These are phyloP conservation scores for Sebastes itinus DNA, from an alignment of 2,797 vertebrate species.

Conservation along the genomic window DNA sequence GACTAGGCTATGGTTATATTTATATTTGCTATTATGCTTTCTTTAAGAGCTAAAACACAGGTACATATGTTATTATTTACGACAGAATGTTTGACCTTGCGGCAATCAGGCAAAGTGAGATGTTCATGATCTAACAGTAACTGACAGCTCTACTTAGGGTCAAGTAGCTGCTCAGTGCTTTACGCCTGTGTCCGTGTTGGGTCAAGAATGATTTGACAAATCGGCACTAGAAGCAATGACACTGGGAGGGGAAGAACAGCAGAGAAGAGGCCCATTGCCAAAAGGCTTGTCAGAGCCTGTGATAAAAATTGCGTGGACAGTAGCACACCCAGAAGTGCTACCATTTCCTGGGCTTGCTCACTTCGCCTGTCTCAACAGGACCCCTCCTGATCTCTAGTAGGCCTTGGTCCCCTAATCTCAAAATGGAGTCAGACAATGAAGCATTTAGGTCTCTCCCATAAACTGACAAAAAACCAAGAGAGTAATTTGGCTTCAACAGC, in stretches of 20 bases:
- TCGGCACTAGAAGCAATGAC: conserved; percentile 47
- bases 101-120: conserved; percentile 33
- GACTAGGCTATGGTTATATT: neutral
- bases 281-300: conserved; percentile 76
- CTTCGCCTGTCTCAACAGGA: conserved; percentile 75
- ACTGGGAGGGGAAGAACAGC: conserved; percentile 31
- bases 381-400: conserved; percentile 46
- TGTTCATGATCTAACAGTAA: conserved; percentile 28
- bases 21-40: neutral
- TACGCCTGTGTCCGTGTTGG: conserved; percentile 28
- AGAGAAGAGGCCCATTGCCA: conserved; percentile 57
- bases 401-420: conserved; percentile 26
- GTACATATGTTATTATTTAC: neutral
- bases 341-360: conserved; percentile 63
- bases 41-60: neutral
- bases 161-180: conserved; percentile 42
- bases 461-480: neutral
- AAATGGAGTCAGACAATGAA: conserved; percentile 50
- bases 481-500: neutral
- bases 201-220: conserved; percentile 62
- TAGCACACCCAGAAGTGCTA: conserved; percentile 66
- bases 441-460: neutral
- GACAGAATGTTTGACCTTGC: conserved; percentile 40
- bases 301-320: conserved; percentile 68
- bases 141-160: conserved; percentile 53